These are phyloP conservation scores for Cancer borealis DNA, from an alignment of 2,888 invertebrate species.

Conservation along the genomic window DNA sequence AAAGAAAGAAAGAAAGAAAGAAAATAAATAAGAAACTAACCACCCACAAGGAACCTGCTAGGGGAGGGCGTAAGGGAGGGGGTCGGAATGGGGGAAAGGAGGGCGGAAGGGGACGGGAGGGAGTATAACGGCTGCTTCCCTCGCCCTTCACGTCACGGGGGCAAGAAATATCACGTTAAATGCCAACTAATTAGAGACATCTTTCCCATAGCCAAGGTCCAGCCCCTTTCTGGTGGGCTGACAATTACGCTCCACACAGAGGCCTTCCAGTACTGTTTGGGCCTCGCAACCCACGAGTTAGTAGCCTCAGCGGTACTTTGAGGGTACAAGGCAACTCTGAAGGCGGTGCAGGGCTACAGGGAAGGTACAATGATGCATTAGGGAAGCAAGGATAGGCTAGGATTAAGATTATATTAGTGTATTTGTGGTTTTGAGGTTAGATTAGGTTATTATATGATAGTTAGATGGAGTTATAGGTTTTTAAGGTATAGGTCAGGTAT, in stretches of 20 bases:
- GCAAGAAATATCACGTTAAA: constrained; percentile 31
- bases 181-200: constrained; percentile 8
- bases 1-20: constrained; percentile 18
- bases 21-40: neutral
- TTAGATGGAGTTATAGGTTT: too few species aligned
- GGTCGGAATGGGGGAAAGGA: neutral
- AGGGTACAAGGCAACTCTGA: neutral
- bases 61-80: neutral
- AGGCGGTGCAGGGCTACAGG: neutral
- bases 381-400: neutral
- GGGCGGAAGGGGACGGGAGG: neutral
- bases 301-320: neutral
- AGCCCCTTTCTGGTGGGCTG: neutral
- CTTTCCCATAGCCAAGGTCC: neutral
- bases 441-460: too few species aligned
- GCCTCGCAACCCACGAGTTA: neutral
- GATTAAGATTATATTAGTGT: neutral
- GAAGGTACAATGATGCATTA: neutral
- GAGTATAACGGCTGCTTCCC: neutral
- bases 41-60: neutral
- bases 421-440: neutral
- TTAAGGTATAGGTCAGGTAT: too few species aligned
- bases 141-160: neutral
- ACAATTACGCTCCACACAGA: neutral
- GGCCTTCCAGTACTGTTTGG: neutral